These are phyloP conservation scores for Sebastes reedi DNA, from an alignment of 2,797 vertebrate genomes.

Conservation along the genomic window DNA sequence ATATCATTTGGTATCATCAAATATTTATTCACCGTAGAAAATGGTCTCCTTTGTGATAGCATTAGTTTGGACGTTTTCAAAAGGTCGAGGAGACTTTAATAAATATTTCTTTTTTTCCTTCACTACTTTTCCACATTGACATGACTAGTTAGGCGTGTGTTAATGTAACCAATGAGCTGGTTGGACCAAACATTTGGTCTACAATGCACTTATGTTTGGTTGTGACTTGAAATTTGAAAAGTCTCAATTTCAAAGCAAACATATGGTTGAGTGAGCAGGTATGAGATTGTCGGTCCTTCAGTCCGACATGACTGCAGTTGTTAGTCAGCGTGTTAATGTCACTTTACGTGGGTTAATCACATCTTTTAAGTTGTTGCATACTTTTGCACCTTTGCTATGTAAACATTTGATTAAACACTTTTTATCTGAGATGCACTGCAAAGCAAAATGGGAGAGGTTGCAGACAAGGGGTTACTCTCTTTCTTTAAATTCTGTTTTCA, in stretches of 20 bases:
- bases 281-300: constrained; percentile 43
- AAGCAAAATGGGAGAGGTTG: constrained; percentile 65
- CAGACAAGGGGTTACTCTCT: constrained; percentile 55
- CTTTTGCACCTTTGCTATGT: constrained; percentile 78
- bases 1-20: constrained; percentile 53
- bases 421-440: constrained; percentile 80
- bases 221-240: constrained; percentile 69
- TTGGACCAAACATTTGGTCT: constrained; percentile 83
- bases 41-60: constrained; percentile 38
- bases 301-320: constrained; percentile 42
- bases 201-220: constrained; percentile 75
- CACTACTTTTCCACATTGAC: constrained; percentile 60
- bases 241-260: constrained; percentile 78
- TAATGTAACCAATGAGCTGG: constrained; percentile 80
- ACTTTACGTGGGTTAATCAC: constrained; percentile 60
- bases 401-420: constrained; percentile 65
- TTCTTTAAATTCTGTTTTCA: constrained; percentile 34
- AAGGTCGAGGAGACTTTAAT: constrained; percentile 32
- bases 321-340: constrained; percentile 58
- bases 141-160: constrained; percentile 58
- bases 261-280: constrained; percentile 60
- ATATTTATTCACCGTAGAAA: constrained; percentile 42
- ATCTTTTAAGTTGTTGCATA: constrained; percentile 74
- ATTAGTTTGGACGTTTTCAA: constrained; percentile 5
- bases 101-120: constrained; percentile 35